These are phyloP conservation scores for Leucophenga maculata DNA, from an alignment of 2,888 invertebrate genomes.

Conservation along the genomic window DNA sequence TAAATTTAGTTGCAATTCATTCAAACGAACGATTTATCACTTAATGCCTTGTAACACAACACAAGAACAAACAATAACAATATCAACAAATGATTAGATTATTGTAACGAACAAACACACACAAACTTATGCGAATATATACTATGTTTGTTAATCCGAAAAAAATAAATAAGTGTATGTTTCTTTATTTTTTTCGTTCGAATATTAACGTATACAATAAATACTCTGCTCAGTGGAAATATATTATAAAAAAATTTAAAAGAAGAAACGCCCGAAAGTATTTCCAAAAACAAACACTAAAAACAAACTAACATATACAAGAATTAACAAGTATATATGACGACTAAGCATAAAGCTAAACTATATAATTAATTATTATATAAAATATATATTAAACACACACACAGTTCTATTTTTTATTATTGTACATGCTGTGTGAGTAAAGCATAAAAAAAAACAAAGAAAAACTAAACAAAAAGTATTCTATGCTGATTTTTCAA, in stretches of 20 bases:
- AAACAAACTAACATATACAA: slow-evolving; percentile 9
- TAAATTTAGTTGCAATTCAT: neutral
- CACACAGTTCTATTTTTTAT: neutral
- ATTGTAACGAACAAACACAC: neutral
- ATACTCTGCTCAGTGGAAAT: slow-evolving; percentile 25
- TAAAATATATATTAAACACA: neutral
- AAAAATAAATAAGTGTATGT: neutral
- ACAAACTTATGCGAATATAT: neutral
- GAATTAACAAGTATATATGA: neutral
- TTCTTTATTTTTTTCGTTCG: neutral
- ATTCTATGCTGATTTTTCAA: slow-evolving; percentile 6
- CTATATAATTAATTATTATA: slow-evolving; percentile 7
- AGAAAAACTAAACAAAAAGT: neutral
- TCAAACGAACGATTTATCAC: no score
- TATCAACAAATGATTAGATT: neutral
- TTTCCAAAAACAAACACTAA: slow-evolving; percentile 13
- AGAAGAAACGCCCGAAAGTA: neutral
- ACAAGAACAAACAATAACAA: neutral
- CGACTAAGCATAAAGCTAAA: slow-evolving; percentile 1
- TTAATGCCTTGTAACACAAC: slow-evolving; percentile 1
- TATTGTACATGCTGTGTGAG: no score
- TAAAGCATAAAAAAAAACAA: no score
- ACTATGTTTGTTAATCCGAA: neutral
- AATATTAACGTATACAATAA: slow-evolving; percentile 25
- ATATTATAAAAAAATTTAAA: neutral